These are phyloP conservation scores for Himalopsyche kuldschensis DNA, from an alignment of 2,888 invertebrate genomes.

Conservation along the genomic window DNA sequence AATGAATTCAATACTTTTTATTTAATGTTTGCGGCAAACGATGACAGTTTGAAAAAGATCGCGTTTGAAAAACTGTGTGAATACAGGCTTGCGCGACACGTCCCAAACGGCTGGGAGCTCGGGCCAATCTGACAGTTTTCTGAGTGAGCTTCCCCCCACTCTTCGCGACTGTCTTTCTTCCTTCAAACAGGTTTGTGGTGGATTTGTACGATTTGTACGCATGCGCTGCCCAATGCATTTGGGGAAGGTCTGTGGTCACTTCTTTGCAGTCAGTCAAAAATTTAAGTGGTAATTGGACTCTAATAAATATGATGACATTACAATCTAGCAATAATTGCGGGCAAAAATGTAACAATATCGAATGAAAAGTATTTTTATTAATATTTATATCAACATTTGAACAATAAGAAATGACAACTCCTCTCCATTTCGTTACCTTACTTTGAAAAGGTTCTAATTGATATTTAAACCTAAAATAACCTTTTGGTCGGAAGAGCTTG, in stretches of 20 bases:
- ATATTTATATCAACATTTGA: too few relatives aligned
- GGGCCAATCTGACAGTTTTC: slow-evolving; percentile 28
- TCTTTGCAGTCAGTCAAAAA: background rate
- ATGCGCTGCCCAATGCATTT: slow-evolving; percentile 16
- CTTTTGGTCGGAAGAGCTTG: too few relatives aligned
- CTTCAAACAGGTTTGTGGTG: slow-evolving; percentile 30
- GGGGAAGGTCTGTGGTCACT: background rate
- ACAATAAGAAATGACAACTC: too few relatives aligned
- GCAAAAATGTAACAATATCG: too few relatives aligned
- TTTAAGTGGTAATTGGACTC: too few relatives aligned
- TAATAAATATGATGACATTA: too few relatives aligned
- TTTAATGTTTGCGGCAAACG: background rate
- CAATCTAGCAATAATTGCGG: too few relatives aligned
- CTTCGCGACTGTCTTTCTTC: slow-evolving; percentile 5
- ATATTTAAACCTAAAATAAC: too few relatives aligned
- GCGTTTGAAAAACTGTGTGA: background rate
- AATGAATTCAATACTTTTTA: background rate
- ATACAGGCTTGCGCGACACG: slow-evolving; percentile 3
- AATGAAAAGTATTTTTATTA: too few relatives aligned
- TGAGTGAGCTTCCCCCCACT: slow-evolving; percentile 1
- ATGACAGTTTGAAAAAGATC: background rate
- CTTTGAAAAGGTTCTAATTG: too few relatives aligned
- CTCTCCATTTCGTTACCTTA: too few relatives aligned
- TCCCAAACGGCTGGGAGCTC: slow-evolving; percentile 1
- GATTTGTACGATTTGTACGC: slow-evolving; percentile 10